Percentiles rank a stretch among this genome's conserved stretches.
Evolutionary conservation across 2,797 vertebrate genomes (phyloP).

Genomic region (Oreochromis mossambicus): DNA sequence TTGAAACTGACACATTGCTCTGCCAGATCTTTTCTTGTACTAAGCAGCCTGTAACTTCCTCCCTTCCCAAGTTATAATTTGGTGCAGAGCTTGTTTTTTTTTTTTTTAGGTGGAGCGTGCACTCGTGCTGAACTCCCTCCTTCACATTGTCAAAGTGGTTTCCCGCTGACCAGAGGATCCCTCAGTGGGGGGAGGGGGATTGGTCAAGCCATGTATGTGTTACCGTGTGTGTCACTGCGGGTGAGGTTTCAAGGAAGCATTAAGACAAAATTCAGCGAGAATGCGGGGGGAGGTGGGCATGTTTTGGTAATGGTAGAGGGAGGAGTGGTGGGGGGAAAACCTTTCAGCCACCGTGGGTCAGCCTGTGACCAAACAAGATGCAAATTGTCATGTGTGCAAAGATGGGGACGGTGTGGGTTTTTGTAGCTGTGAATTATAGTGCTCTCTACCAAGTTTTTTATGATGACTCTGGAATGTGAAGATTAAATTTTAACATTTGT

Average conservation of each 20-base stretch:
- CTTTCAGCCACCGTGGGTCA: slow-evolving; percentile 48
- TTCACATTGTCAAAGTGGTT: slow-evolving; percentile 37
- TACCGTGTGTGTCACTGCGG: slow-evolving; percentile 22
- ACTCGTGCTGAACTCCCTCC: slow-evolving; percentile 52
- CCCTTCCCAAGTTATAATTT: slow-evolving; percentile 31
- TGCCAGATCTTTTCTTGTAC: slow-evolving; percentile 2
- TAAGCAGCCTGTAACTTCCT: not conserved
- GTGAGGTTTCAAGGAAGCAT: slow-evolving; percentile 54
- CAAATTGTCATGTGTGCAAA: slow-evolving; percentile 2
- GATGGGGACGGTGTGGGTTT: not conserved
- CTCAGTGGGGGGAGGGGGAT: slow-evolving; percentile 29
- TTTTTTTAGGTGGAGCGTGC: slow-evolving; percentile 32
- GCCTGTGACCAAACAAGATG: slow-evolving; percentile 32
- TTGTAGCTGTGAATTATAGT: slow-evolving; percentile 3
- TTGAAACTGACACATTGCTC: slow-evolving; percentile 23
- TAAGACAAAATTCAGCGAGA: slow-evolving; percentile 28
- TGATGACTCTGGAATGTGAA: slow-evolving; percentile 2
- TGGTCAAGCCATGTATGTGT: slow-evolving; percentile 36
- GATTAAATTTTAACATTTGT: slow-evolving; percentile 10
- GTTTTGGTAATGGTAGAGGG: slow-evolving; percentile 17
- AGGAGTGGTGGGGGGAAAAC: slow-evolving; percentile 3
- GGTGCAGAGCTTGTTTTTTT: not conserved
- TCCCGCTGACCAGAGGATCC: slow-evolving; percentile 36
- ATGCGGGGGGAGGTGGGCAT: slow-evolving; percentile 17
- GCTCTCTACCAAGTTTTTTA: not conserved